A percentile compares a stretch with the other conserved stretches of the same genome.
These are phyloP conservation scores for Pangasius krempfi DNA, from an alignment of 2,797 vertebrate species.

Conservation along the genomic window DNA sequence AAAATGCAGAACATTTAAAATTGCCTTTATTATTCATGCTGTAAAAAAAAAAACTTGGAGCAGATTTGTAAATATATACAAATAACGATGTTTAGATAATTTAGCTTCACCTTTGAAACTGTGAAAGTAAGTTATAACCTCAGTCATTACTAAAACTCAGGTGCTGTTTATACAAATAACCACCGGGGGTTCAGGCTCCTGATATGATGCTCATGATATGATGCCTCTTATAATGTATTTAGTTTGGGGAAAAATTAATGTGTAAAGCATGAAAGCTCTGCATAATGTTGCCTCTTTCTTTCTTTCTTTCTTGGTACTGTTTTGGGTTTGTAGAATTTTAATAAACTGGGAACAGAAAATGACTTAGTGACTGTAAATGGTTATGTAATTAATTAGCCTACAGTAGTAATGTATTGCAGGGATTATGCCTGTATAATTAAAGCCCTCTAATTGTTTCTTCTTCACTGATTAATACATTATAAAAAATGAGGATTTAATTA, in stretches of 20 bases:
- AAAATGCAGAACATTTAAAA: too few species aligned
- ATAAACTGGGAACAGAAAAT: not conserved
- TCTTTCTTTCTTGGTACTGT: not conserved
- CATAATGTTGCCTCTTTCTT: not conserved
- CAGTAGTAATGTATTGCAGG: not conserved
- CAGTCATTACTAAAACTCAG: too few species aligned
- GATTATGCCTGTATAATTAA: not conserved
- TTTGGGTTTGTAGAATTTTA: not conserved
- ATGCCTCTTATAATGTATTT: too few species aligned
- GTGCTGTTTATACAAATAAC: too few species aligned
- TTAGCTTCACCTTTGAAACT: too few species aligned
- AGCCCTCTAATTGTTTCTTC: not conserved
- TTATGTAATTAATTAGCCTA: not conserved
- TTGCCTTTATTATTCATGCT: not conserved
- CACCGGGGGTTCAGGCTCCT: too few species aligned
- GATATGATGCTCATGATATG: too few species aligned
- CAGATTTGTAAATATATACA: too few species aligned
- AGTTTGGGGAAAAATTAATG: too few species aligned
- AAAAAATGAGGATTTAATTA: not conserved
- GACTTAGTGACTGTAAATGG: not conserved
- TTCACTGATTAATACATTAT: not conserved
- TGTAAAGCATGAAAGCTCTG: too few species aligned
- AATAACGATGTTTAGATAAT: too few species aligned
- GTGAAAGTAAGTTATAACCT: too few species aligned
- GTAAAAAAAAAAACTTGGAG: not conserved